Percentiles rank a stretch among this genome's conserved stretches.
Evolutionary conservation across 2,113 vertebrate species (phyloP).

Genomic region (Anoplopoma fimbria): DNA sequence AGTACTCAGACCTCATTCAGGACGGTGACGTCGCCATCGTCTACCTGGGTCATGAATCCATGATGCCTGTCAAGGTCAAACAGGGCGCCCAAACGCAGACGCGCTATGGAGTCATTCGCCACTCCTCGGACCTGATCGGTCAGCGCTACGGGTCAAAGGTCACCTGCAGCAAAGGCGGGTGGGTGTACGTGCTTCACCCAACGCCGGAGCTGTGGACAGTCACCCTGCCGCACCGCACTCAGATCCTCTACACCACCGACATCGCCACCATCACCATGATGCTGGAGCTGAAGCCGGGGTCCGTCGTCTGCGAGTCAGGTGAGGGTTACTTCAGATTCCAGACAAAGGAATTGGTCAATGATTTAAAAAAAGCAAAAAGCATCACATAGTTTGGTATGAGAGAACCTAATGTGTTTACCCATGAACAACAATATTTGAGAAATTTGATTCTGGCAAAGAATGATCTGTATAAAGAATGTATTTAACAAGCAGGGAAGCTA

Average conservation of each 20-base stretch:
- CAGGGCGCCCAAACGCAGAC: slow-evolving; percentile 93
- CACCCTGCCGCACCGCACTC: slow-evolving; percentile 94
- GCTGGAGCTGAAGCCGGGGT: slow-evolving; percentile 96
- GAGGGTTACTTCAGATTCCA: slow-evolving; percentile 45
- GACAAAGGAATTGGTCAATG: no score
- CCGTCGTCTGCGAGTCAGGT: slow-evolving; percentile 97
- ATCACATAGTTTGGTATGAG: no score
- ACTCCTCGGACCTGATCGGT: slow-evolving; percentile 94
- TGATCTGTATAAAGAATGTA: neutral
- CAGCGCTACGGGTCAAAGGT: slow-evolving; percentile 93
- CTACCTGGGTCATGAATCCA: slow-evolving; percentile 91
- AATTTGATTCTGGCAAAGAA: no score
- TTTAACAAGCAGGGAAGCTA: no score
- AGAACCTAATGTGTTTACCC: no score
- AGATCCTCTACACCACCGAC: slow-evolving; percentile 98
- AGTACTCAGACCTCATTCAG: slow-evolving; percentile 89
- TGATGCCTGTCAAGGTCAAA: slow-evolving; percentile 93
- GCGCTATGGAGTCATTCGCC: slow-evolving; percentile 93
- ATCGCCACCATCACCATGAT: slow-evolving; percentile 97
- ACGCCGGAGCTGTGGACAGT: slow-evolving; percentile 97
- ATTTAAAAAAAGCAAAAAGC: no score
- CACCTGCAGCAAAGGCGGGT: slow-evolving; percentile 96
- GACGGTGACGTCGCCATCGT: slow-evolving; percentile 95
- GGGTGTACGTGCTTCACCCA: slow-evolving; percentile 96
- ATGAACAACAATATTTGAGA: no score